Conservation (phyloP, 2,888 invertebrate genomes). For the Euzophera pinguis region DNA sequence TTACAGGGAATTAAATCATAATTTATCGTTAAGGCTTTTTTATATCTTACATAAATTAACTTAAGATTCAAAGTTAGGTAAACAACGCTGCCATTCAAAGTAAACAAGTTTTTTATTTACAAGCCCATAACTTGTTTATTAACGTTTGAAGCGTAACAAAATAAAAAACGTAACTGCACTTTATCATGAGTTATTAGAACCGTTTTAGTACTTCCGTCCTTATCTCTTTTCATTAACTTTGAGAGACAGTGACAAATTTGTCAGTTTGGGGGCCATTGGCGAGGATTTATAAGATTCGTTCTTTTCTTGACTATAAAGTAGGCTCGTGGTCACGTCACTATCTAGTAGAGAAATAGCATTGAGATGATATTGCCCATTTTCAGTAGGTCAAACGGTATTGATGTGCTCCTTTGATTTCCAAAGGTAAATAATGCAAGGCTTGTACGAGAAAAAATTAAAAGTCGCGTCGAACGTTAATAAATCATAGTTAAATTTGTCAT, state of each 20-base stretch:
- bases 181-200: slow-evolving; percentile 13
- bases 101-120: slow-evolving; percentile 1
- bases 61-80: no score
- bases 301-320: slow-evolving; percentile 1
- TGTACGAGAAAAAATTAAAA: no score
- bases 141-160: background rate
- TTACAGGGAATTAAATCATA: no score
- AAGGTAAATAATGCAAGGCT: no score
- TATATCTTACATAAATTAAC: no score
- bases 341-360: background rate
- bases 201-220: slow-evolving; percentile 1
- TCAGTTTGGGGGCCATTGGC: slow-evolving; percentile 25
- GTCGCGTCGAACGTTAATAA: no score
- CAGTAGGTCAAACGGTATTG: no score
- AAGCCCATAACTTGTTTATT: background rate
- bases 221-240: slow-evolving; percentile 47
- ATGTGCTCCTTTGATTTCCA: no score
- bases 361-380: no score
- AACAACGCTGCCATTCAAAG: background rate
- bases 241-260: slow-evolving; percentile 56
- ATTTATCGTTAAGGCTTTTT: no score
- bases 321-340: background rate
- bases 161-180: slow-evolving; percentile 6
- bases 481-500: no score
- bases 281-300: slow-evolving; percentile 11